Conservation (phyloP, 2,888 invertebrate genomes). For the Pyrrhia umbra region DNA sequence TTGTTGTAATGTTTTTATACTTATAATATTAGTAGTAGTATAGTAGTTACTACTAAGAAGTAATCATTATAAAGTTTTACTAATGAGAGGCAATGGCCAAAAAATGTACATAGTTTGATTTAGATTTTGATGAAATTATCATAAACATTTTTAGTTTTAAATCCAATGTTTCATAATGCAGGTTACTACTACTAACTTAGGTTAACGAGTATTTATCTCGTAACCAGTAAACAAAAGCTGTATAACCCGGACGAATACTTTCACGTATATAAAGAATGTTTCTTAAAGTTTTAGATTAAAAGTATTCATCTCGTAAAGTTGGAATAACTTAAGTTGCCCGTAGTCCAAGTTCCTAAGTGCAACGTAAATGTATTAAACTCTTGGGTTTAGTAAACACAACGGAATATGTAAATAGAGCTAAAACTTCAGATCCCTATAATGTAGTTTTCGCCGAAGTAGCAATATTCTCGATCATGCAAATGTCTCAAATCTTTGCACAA, state of each 20-base stretch:
- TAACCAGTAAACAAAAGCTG: constrained; percentile 7
- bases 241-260: constrained; percentile 7
- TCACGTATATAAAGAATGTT: constrained; percentile 4
- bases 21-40: too few species aligned
- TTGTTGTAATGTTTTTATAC: too few species aligned
- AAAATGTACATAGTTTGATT: too few species aligned
- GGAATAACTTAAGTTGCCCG: constrained; percentile 22
- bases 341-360: constrained; percentile 13
- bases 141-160: too few species aligned
- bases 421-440: not conserved
- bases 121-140: too few species aligned
- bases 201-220: not conserved
- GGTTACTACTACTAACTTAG: too few species aligned
- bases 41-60: too few species aligned
- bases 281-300: constrained; percentile 27
- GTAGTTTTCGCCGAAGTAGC: not conserved
- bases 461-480: too few species aligned
- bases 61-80: too few species aligned
- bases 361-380: constrained; percentile 17
- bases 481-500: too few species aligned
- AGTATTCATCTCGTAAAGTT: constrained; percentile 23
- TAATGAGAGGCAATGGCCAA: too few species aligned
- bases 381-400: constrained; percentile 3
- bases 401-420: not conserved
- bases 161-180: too few species aligned